Conservation (phyloP, 2,797 vertebrate species). For the Todus mexicanus region DNA sequence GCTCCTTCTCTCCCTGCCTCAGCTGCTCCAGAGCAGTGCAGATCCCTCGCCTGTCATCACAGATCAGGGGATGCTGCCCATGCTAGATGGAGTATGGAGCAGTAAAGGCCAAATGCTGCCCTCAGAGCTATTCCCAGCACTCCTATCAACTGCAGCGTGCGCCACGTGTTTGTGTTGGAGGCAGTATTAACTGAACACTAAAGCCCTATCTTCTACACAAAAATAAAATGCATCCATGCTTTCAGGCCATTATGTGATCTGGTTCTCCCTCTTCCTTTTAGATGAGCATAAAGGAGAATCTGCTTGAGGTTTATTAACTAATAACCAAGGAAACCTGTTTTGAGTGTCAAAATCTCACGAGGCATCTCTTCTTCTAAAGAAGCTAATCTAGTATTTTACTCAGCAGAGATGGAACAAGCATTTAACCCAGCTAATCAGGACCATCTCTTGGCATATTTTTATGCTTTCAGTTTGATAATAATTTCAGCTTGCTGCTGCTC, state of each 20-base stretch:
- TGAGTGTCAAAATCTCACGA: constrained; percentile 25
- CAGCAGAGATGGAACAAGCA: neutral
- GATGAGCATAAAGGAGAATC: neutral
- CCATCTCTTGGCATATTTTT: constrained; percentile 4
- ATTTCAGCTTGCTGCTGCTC: neutral
- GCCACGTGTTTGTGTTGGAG: neutral
- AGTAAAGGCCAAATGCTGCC: neutral
- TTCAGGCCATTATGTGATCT: neutral
- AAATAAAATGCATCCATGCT: neutral
- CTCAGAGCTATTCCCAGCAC: neutral
- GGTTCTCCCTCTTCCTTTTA: neutral
- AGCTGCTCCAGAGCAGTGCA: neutral
- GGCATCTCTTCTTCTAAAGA: neutral
- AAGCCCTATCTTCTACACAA: accelerated
- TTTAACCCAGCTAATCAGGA: constrained; percentile 22
- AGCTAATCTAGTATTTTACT: constrained; percentile 4
- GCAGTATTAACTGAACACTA: neutral
- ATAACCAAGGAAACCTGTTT: neutral
- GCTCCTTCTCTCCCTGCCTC: neutral
- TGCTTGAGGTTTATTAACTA: constrained; percentile 27
- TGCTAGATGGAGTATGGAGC: neutral
- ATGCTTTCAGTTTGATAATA: neutral
- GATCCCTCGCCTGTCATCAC: neutral
- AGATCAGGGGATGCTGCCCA: neutral
- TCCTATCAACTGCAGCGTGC: accelerated